phyloP scores from a whole-genome alignment of 2,888 invertebrate species.

The Sminthurinus aureus region DNA sequence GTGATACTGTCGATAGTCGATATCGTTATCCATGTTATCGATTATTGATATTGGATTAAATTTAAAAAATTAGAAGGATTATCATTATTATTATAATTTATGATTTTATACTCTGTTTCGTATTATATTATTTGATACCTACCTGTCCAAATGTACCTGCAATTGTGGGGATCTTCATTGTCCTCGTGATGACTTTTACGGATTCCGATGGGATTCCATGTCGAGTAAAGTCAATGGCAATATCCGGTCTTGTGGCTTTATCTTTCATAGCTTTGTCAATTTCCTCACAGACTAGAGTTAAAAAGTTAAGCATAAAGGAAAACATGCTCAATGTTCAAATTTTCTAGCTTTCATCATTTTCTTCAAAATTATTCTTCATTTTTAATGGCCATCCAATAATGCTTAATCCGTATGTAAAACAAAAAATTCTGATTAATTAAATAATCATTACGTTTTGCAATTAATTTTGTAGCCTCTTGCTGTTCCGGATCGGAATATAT shows the following conservation, averaged over 20 bases:
- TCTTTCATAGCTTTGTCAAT: slow-evolving; percentile 72
- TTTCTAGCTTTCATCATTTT: not conserved
- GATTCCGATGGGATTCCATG: slow-evolving; percentile 84
- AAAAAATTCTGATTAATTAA: not conserved
- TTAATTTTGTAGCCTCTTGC: slow-evolving; percentile 74
- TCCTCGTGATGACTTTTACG: slow-evolving; percentile 82
- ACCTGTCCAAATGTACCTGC: slow-evolving; percentile 85
- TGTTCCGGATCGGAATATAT: slow-evolving; percentile 69
- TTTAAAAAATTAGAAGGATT: too few relatives aligned
- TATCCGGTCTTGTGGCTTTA: slow-evolving; percentile 33
- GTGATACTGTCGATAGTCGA: too few relatives aligned
- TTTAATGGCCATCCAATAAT: not conserved
- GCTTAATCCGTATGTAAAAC: not conserved
- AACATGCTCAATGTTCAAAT: not conserved
- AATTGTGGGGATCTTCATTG: slow-evolving; percentile 81
- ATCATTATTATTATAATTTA: not conserved
- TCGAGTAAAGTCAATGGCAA: slow-evolving; percentile 76
- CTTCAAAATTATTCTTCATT: slow-evolving; percentile 61
- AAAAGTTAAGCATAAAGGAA: not conserved
- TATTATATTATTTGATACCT: slow-evolving; percentile 67
- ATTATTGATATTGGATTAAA: not conserved
- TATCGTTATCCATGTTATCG: not conserved
- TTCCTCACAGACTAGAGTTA: slow-evolving; percentile 71
- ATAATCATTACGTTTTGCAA: slow-evolving; percentile 72
- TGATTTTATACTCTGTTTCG: too few relatives aligned